Conservation (phyloP, 2,888 invertebrate genomes). For the Drosophila paramelanica region DNA sequence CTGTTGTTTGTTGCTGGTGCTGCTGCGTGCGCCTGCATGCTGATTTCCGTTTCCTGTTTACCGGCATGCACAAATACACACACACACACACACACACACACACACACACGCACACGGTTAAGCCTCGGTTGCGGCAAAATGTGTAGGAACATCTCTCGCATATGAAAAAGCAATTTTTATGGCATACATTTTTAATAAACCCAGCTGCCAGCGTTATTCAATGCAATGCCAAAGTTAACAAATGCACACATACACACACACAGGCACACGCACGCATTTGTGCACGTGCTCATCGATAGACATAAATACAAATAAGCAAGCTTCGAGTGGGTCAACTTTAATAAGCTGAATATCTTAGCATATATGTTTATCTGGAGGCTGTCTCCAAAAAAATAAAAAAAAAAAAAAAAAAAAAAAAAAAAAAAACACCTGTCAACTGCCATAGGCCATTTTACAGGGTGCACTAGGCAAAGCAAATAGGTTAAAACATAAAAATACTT, state of each 20-base stretch:
- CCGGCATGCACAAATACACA: constrained; percentile 41
- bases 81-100: constrained; percentile 7
- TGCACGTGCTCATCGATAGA: constrained; percentile 55
- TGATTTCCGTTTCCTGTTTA: constrained; percentile 69
- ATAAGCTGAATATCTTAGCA: constrained; percentile 20
- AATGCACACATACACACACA: constrained; percentile 13
- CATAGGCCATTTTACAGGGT: constrained; percentile 16
- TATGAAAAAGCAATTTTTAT: constrained; percentile 69
- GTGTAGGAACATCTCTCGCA: constrained; percentile 62
- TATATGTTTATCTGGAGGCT: constrained; percentile 6
- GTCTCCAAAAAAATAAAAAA: not conserved
- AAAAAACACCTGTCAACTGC: constrained; percentile 23
- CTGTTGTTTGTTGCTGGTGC: constrained; percentile 15
- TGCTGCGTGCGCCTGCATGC: constrained; percentile 62
- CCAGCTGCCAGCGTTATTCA: constrained; percentile 26
- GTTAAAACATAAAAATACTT: too few relatives aligned
- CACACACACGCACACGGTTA: constrained; percentile 16
- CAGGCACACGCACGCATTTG: constrained; percentile 1
- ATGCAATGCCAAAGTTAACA: constrained; percentile 47
- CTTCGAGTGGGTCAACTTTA: constrained; percentile 47
- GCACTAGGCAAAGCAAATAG: not conserved
- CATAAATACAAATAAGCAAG: constrained; percentile 43
- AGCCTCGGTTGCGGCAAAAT: constrained; percentile 55
- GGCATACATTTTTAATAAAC: constrained; percentile 75
- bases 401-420: too few relatives aligned